Conservation (phyloP, 2,113 vertebrate species). For the Scytalopus superciliaris region DNA sequence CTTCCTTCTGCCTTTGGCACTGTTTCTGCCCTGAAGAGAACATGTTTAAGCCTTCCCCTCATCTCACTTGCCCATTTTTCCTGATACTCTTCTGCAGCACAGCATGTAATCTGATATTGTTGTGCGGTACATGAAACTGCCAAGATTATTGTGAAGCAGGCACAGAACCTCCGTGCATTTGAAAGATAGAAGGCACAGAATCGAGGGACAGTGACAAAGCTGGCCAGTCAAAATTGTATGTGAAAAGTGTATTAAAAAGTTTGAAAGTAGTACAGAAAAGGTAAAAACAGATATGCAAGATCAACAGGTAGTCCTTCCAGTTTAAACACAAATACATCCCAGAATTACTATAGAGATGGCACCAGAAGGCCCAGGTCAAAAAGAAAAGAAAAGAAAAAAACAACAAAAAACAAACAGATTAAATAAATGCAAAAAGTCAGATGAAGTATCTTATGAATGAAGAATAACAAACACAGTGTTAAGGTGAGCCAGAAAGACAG, state of each 20-base stretch:
- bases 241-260: not conserved
- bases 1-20: conserved; percentile 9
- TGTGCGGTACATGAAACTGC: not conserved
- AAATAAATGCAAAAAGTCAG: not conserved
- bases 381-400: not conserved
- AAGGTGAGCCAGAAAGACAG: not conserved
- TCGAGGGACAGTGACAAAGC: not conserved
- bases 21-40: not conserved
- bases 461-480: not conserved
- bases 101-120: not conserved
- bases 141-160: not conserved
- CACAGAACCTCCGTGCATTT: not conserved
- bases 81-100: not conserved
- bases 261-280: not conserved
- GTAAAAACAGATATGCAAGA: not conserved
- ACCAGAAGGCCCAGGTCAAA: not conserved
- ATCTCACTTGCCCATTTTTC: not conserved
- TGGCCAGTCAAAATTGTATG: not conserved
- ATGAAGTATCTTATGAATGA: not conserved
- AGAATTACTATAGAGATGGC: not conserved
- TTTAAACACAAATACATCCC: not conserved
- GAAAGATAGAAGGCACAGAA: not conserved
- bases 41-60: not conserved
- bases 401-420: too few species aligned
- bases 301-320: not conserved